Evolutionary conservation across 1,140 invertebrate species (phyloP).

Genomic region (Microvelia longipes): DNA sequence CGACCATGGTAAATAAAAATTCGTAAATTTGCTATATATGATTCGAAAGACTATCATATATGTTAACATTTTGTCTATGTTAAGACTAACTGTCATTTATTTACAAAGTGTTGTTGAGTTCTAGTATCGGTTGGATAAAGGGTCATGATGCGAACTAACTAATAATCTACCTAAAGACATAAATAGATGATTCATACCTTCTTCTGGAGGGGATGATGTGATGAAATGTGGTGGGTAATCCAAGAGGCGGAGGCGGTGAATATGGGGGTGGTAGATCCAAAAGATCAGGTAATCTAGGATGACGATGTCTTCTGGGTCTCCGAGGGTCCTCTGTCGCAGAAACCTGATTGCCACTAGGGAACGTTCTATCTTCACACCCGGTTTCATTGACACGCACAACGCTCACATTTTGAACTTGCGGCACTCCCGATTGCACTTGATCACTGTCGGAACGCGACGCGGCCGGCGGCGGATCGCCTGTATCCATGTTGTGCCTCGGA

Average conservation of each 20-base stretch:
- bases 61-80: no score
- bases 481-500: background rate
- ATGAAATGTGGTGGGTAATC: background rate
- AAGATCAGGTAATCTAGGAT: background rate
- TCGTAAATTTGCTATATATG: no score
- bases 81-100: no score
- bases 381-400: background rate
- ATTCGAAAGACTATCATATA: no score
- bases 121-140: no score
- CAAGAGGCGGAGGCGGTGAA: background rate
- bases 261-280: background rate
- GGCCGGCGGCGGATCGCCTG: background rate
- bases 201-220: background rate
- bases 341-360: background rate
- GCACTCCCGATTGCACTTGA: background rate
- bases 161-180: no score
- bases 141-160: no score
- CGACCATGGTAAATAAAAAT: no score
- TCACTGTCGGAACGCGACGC: background rate
- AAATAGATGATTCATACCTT: no score
- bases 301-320: background rate
- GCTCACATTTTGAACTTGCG: background rate
- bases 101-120: no score
- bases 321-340: background rate
- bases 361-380: background rate